phyloP scores from a whole-genome alignment of 2,797 vertebrate species.

The Sphenopsis melanotis region DNA sequence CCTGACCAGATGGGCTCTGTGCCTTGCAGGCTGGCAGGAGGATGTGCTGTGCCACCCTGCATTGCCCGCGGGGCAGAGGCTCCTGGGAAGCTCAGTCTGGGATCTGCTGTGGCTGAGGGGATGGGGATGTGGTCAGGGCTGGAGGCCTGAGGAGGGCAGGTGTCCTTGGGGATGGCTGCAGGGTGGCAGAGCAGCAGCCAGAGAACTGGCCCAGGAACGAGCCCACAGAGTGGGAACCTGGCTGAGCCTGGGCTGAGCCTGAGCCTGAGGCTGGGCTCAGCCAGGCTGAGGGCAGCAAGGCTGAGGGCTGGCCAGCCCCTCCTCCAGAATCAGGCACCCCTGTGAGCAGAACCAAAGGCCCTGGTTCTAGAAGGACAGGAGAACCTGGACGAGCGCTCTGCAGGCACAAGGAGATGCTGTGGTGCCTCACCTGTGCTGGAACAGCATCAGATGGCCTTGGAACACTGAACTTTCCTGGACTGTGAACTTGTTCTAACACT shows the following conservation, averaged over 20 bases:
- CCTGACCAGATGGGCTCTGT: background rate
- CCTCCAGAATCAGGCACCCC: background rate
- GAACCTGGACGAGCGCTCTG: background rate
- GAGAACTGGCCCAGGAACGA: background rate
- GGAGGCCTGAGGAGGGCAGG: background rate
- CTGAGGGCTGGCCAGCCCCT: background rate
- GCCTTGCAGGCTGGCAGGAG: background rate
- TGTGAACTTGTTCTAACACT: background rate
- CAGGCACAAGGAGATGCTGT: background rate
- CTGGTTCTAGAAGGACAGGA: background rate
- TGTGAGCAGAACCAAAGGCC: background rate
- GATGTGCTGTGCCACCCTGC: background rate
- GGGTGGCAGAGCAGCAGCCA: background rate
- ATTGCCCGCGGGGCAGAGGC: rapidly evolving
- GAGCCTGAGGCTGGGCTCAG: too few relatives aligned
- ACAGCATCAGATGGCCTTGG: background rate
- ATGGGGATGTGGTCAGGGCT: background rate
- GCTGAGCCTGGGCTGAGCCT: too few relatives aligned
- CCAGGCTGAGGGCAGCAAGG: background rate
- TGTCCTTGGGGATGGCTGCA: background rate
- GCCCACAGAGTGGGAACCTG: background rate
- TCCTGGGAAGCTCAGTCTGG: background rate
- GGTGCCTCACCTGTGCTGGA: background rate
- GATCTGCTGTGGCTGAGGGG: background rate
- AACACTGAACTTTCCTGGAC: background rate